Conservation (phyloP, 2,797 vertebrate species). For the Thripadectes ignobilis region DNA sequence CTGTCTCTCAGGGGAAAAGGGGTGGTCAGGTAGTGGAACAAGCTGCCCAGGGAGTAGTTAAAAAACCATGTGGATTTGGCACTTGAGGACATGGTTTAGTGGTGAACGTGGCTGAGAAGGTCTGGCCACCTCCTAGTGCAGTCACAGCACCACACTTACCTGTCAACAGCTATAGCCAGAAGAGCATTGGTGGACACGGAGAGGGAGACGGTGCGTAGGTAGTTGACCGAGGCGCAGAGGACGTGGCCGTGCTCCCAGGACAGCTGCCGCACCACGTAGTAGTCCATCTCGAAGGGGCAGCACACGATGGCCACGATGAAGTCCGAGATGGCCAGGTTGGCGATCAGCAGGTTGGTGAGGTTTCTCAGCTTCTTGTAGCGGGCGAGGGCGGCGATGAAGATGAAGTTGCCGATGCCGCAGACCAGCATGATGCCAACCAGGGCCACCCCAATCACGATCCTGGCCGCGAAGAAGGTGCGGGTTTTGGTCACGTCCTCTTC, state of each 20-base stretch:
- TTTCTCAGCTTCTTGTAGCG: constrained; percentile 95
- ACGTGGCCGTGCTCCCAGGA: constrained; percentile 93
- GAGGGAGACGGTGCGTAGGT: constrained; percentile 91
- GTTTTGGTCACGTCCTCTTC: constrained; percentile 90
- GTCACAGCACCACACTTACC: constrained; percentile 73
- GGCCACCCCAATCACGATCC: constrained; percentile 87
- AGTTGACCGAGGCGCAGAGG: constrained; percentile 92
- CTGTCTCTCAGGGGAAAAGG: neutral
- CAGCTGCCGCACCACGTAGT: constrained; percentile 92
- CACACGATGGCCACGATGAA: constrained; percentile 94
- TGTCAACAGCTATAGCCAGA: constrained; percentile 94
- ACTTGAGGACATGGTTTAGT: neutral
- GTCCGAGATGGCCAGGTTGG: constrained; percentile 95
- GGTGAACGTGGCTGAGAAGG: neutral
- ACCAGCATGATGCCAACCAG: constrained; percentile 92
- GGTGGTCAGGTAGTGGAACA: neutral
- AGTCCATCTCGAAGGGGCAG: constrained; percentile 97
- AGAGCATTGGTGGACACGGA: constrained; percentile 96
- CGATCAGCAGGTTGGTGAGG: constrained; percentile 95
- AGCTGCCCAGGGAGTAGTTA: neutral
- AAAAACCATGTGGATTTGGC: neutral
- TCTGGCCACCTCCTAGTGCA: neutral
- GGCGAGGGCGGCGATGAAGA: constrained; percentile 89
- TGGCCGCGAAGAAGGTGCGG: constrained; percentile 89
- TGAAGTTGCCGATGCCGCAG: constrained; percentile 92